phyloP scores from a whole-genome alignment of 2,113 vertebrate species.

The Hemichromis elongatus region DNA sequence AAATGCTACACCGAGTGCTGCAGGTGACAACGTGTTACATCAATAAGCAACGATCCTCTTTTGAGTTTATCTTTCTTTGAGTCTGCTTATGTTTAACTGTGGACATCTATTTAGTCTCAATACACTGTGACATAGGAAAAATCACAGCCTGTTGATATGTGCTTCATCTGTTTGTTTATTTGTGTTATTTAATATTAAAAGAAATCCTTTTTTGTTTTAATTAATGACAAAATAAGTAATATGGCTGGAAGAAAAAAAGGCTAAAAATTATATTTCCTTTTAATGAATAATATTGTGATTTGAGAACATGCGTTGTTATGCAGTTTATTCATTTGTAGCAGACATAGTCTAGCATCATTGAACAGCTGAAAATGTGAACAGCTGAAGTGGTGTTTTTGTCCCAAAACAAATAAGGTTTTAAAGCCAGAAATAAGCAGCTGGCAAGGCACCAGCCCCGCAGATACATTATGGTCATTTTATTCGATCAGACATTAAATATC shows the following conservation, averaged over 20 bases:
- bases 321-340: neutral
- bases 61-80: neutral
- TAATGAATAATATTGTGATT: neutral
- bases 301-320: neutral
- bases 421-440: constrained; percentile 18
- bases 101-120: neutral
- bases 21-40: constrained; percentile 29
- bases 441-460: neutral
- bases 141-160: neutral
- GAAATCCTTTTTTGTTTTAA: neutral
- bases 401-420: constrained; percentile 18
- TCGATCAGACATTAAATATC: constrained; percentile 24
- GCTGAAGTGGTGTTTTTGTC: constrained; percentile 3
- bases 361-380: neutral
- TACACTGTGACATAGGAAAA: neutral
- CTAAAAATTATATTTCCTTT: neutral
- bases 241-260: neutral
- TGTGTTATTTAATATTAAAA: neutral
- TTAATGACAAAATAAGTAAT: neutral
- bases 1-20: neutral
- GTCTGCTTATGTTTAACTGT: neutral
- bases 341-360: neutral
- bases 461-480: constrained; percentile 16
- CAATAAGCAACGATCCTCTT: neutral
- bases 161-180: neutral